Evolutionary conservation across 2,797 vertebrate genomes (phyloP).

Genomic region (Enteromius thamalakanensis): DNA sequence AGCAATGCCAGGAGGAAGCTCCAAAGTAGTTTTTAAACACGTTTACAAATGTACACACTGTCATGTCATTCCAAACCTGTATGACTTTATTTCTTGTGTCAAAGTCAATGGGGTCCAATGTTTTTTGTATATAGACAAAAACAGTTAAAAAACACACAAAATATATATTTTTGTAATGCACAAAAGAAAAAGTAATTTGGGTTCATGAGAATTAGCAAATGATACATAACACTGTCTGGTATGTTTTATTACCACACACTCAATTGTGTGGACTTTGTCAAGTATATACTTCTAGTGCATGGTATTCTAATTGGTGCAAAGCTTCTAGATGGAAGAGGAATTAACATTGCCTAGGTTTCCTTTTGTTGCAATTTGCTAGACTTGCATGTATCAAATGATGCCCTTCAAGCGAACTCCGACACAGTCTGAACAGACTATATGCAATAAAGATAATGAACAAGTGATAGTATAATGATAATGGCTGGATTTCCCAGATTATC

Average conservation of each 20-base stretch:
- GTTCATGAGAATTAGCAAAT: background rate
- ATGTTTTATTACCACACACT: background rate
- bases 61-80: background rate
- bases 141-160: background rate
- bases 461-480: conserved; percentile 49
- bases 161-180: background rate
- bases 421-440: conserved; percentile 14
- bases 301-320: background rate
- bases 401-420: conserved; percentile 11
- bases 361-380: conserved; percentile 65
- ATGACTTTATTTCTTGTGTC: background rate
- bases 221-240: background rate
- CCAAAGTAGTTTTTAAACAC: background rate
- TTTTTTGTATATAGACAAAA: background rate
- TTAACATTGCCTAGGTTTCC: conserved; percentile 73
- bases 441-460: conserved; percentile 53
- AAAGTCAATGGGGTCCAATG: background rate
- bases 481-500: conserved; percentile 55
- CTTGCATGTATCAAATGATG: conserved; percentile 47
- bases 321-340: conserved; percentile 73
- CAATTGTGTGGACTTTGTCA: background rate
- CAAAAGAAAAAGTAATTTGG: background rate
- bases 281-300: background rate
- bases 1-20: background rate
- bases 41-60: background rate